A percentile compares a stretch with the other conserved stretches of the same genome.
Conservation (phyloP, 2,797 vertebrate species). For the Chaetophractus vellerosus region DNA sequence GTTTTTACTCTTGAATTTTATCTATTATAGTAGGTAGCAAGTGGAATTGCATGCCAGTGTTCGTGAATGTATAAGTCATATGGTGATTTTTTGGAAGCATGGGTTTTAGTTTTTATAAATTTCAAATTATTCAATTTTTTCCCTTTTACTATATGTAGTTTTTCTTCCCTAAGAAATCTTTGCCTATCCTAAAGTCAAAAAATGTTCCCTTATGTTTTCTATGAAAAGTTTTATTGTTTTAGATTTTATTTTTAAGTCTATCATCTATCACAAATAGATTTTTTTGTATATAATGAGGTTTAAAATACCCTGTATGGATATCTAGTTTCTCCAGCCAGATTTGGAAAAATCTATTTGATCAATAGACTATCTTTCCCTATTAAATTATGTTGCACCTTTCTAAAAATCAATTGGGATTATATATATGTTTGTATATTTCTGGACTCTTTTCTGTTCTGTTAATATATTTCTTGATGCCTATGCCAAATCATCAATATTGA, state of each 20-base stretch:
- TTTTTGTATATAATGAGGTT: neutral
- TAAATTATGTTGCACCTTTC: neutral
- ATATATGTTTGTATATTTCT: neutral
- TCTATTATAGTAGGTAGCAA: neutral
- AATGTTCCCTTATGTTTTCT: neutral
- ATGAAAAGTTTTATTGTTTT: neutral
- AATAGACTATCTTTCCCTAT: neutral
- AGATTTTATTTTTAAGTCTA: neutral
- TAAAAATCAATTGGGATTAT: neutral
- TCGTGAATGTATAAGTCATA: neutral
- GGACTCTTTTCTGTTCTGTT: neutral
- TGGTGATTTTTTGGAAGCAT: neutral
- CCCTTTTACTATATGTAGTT: neutral
- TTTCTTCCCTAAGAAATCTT: neutral
- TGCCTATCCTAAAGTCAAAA: neutral
- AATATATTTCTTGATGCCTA: neutral
- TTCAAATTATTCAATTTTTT: neutral
- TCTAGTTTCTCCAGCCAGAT: neutral
- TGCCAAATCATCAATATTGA: too few species aligned
- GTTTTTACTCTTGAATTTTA: neutral
- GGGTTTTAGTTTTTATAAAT: neutral
- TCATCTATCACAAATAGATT: neutral
- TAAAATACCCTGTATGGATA: neutral
- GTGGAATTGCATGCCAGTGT: neutral
- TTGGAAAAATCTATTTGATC: neutral